These are phyloP conservation scores for Urosaurus nigricauda DNA, from an alignment of 2,797 vertebrate species.

Conservation along the genomic window DNA sequence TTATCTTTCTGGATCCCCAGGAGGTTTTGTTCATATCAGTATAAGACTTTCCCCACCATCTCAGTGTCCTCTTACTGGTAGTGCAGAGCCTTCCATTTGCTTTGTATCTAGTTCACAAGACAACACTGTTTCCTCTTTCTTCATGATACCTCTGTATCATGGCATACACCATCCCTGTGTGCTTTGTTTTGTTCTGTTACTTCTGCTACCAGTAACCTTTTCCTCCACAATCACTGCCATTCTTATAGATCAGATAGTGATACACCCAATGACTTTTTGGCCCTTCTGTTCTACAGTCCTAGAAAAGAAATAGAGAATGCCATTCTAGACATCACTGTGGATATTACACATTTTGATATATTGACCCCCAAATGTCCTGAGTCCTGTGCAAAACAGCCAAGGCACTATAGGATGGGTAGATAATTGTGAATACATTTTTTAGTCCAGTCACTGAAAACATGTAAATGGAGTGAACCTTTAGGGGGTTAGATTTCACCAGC, in stretches of 20 bases:
- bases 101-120: neutral
- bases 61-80: neutral
- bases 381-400: no score
- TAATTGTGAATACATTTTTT: neutral
- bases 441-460: neutral
- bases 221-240: neutral
- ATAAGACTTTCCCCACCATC: conserved; percentile 22
- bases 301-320: no score
- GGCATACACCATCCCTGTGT: neutral
- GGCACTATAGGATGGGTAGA: neutral
- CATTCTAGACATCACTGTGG: neutral
- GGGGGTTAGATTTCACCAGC: conserved; percentile 11
- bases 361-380: no score
- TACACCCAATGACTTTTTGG: neutral
- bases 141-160: neutral
- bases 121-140: neutral
- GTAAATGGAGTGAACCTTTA: neutral
- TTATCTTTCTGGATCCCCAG: conserved; percentile 56
- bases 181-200: neutral
- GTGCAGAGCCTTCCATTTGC: conserved; percentile 19
- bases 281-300: neutral
- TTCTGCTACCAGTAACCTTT: neutral
- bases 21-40: conserved; percentile 28
- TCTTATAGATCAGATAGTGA: neutral
- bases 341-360: neutral